Evolutionary conservation across 2,888 invertebrate species (phyloP).

Genomic region (Ophion ellenae): DNA sequence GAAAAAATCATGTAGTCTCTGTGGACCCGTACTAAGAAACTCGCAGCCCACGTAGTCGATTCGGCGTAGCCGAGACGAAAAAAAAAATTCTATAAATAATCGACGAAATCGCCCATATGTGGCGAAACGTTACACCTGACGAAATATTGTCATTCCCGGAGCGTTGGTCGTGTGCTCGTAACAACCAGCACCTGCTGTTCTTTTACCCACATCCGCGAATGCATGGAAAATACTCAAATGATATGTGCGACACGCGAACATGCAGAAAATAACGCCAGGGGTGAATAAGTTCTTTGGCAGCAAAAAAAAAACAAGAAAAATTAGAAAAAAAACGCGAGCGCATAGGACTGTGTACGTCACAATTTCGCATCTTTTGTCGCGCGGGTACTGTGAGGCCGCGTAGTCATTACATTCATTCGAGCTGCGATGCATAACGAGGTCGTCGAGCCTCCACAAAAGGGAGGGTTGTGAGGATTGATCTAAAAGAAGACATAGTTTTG

Average conservation of each 20-base stretch:
- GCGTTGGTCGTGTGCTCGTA: conserved; percentile 5
- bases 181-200: conserved; percentile 38
- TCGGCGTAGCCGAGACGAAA: background rate
- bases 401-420: conserved; percentile 53
- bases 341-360: conserved; percentile 11
- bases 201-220: background rate
- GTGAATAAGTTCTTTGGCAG: conserved; percentile 9
- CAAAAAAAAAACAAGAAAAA: conserved; percentile 23
- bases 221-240: background rate
- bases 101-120: background rate
- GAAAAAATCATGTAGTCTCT: background rate
- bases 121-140: background rate
- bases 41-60: background rate
- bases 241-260: too few species aligned
- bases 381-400: conserved; percentile 21
- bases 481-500: background rate
- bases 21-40: background rate
- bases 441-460: conserved; percentile 20
- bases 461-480: conserved; percentile 42
- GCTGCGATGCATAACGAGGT: conserved; percentile 54
- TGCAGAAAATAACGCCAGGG: conserved; percentile 39
- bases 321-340: background rate
- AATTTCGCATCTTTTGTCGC: conserved; percentile 40
- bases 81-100: background rate
- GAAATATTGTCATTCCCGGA: conserved; percentile 28